A percentile compares a stretch with the other conserved stretches of the same genome.
These are phyloP conservation scores for Thripadectes ignobilis DNA, from an alignment of 2,797 vertebrate genomes.

Conservation along the genomic window DNA sequence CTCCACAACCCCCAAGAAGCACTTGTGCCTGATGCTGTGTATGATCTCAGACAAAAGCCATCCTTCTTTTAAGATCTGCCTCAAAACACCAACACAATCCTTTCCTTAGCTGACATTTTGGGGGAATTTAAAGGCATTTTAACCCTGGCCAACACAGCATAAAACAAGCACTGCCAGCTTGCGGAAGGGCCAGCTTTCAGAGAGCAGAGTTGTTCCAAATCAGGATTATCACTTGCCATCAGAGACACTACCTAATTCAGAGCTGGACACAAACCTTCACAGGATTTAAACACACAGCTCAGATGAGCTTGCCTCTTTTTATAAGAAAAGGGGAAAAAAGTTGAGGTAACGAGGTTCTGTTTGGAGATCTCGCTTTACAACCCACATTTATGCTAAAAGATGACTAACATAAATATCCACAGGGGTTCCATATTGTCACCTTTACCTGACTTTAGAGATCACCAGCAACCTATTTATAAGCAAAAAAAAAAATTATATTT, in stretches of 20 bases:
- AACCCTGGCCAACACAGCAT: neutral
- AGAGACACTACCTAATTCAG: neutral
- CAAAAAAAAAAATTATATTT: neutral
- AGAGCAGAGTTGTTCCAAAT: neutral
- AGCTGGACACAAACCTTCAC: neutral
- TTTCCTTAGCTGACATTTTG: neutral
- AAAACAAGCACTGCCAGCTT: neutral
- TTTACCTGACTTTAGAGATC: constrained; percentile 1
- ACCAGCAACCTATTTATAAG: constrained; percentile 13
- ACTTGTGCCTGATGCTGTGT: neutral
- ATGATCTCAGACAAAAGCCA: neutral
- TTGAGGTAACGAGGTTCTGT: neutral
- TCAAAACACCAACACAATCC: constrained; percentile 5
- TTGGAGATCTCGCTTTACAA: neutral
- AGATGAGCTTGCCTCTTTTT: neutral
- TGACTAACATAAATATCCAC: neutral
- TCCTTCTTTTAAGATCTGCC: neutral
- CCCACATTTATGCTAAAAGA: neutral
- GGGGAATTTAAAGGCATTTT: constrained; percentile 6
- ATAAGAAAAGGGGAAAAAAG: neutral
- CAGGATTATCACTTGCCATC: neutral
- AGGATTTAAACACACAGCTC: neutral
- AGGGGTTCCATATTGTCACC: neutral
- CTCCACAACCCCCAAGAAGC: neutral
- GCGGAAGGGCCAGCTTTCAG: neutral